Evolutionary conservation across 1,140 invertebrate species (phyloP).

Genomic region (Caerostris darwini): DNA sequence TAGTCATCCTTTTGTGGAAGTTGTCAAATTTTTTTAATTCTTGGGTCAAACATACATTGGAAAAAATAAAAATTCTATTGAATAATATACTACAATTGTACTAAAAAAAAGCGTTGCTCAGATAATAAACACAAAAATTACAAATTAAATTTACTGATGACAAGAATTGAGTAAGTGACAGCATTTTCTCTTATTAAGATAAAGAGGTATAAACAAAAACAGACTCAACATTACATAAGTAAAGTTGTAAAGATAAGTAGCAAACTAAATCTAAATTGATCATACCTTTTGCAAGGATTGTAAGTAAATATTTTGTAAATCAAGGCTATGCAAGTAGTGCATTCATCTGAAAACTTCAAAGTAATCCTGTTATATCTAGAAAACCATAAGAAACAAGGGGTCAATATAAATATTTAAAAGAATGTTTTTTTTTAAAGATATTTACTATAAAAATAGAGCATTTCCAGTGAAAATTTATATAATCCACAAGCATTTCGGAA

Average conservation of each 20-base stretch:
- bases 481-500: not conserved
- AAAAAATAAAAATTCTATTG: too few relatives aligned
- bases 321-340: not conserved
- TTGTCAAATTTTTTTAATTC: too few relatives aligned
- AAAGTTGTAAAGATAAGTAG: not conserved
- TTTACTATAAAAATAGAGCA: not conserved
- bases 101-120: too few relatives aligned
- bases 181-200: too few relatives aligned
- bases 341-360: not conserved
- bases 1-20: too few relatives aligned
- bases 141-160: too few relatives aligned
- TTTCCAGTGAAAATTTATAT: not conserved
- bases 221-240: too few relatives aligned
- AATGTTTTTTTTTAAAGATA: not conserved
- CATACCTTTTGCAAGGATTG: constrained; percentile 35
- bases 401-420: not conserved
- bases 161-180: too few relatives aligned
- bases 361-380: constrained; percentile 1
- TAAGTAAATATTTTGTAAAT: constrained; percentile 34
- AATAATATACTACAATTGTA: too few relatives aligned
- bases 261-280: not conserved
- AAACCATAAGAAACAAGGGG: not conserved
- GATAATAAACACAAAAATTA: too few relatives aligned
- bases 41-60: too few relatives aligned
- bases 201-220: too few relatives aligned